Evolutionary conservation across 2,888 invertebrate species (phyloP), one percentile per base, ranked within the genome.

Genomic region (Tetramorium bicarinatum): DNA sequence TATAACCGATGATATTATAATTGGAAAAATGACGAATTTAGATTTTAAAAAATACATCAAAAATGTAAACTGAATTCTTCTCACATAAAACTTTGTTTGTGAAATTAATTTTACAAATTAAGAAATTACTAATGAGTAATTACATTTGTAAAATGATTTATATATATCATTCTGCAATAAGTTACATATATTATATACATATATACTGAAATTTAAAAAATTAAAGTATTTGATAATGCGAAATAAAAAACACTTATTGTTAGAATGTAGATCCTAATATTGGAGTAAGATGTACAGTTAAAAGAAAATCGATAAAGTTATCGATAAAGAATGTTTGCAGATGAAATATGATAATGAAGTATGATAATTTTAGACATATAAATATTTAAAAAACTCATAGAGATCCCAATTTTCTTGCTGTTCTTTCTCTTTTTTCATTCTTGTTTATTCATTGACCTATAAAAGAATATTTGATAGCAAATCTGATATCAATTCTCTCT

Each of bases 381-480:
- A 59, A 44, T 47, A 72, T 75, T 47, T 61, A 4, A n/a, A 15
- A 61, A 61, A 9, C n/a, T 21, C 11, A 21, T 6, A 62, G 6
- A 34, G n/a, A 47, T 44, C 15, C 61, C 29, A 59, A 0, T 25
- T 74, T 29, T 61, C 15, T 47, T 44, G 3, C 6, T n/a, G 21
- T 7, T 49, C 3, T 34, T 52, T 21, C 3, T 13, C 11, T 62
- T 7, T 47, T 34, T 44, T 75, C 8, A 62, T 49, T 64, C 18
- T 64, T 54, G 18, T 49, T 44, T 62, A 49, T 62, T 0, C 6
- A 15, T 62, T 56, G 47, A 62, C 11, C 18, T 38, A 52, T 62
- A 21, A 66, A 52, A 66, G n/a, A 54, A 77, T 54, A 54, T 66
- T 41, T 41, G 38, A 52, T 76, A 52, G 38, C n/a, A 54, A 66